Evolutionary conservation across 64 coral and sea anemone genomes (phyloP).

Genomic region (Platygyra sinensis): DNA sequence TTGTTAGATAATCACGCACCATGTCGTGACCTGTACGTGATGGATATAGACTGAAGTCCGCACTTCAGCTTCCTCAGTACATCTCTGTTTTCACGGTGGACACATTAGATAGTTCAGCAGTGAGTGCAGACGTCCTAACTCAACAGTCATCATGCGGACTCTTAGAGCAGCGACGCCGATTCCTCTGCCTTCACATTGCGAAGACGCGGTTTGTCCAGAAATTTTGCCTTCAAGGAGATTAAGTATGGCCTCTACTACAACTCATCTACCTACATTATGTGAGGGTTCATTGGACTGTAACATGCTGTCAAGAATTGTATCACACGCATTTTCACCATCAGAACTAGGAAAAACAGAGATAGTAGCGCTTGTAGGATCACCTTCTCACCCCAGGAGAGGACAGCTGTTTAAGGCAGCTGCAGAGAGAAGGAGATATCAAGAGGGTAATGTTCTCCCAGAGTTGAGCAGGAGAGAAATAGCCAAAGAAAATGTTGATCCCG

Average conservation of each 20-base stretch:
- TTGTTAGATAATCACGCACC: background rate
- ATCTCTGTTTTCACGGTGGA: background rate
- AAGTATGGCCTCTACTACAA: background rate
- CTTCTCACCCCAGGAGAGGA: background rate
- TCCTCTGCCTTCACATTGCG: background rate
- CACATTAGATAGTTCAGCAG: background rate
- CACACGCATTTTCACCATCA: background rate
- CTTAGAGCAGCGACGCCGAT: background rate
- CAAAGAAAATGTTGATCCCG: background rate
- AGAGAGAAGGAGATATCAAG: background rate
- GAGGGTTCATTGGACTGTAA: constrained; percentile 27
- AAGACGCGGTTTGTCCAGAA: background rate
- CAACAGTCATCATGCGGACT: background rate
- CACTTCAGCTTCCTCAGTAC: background rate
- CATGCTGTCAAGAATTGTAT: background rate
- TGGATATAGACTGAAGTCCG: background rate
- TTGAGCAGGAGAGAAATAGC: background rate
- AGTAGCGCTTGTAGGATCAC: constrained; percentile 2
- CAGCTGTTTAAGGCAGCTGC: background rate
- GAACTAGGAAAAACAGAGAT: constrained; percentile 24
- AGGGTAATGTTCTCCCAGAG: background rate
- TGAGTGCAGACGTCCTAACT: background rate
- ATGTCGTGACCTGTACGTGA: background rate
- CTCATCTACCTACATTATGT: constrained; percentile 9
- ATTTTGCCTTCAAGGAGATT: background rate